A percentile compares a stretch with the other conserved stretches of the same genome.
phyloP scores from a whole-genome alignment of 1,140 invertebrate genomes.

The Hermetia illucens region DNA sequence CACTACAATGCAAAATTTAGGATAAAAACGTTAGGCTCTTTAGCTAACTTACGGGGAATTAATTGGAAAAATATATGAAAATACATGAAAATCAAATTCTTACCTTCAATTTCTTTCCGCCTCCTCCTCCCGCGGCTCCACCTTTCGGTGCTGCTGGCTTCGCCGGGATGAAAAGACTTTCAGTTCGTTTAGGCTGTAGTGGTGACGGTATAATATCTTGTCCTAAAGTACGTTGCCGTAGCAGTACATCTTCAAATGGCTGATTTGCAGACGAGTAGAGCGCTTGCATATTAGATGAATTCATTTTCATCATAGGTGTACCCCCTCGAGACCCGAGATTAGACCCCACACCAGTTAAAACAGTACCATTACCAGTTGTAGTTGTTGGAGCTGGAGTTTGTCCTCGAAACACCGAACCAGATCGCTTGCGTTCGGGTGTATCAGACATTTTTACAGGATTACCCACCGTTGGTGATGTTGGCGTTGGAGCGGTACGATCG shows the following conservation, averaged over 20 bases:
- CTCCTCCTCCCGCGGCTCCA: conserved; percentile 29
- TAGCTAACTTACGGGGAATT: no score
- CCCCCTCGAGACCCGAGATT: conserved; percentile 33
- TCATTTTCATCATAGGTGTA: conserved; percentile 30
- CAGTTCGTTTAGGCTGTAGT: conserved; percentile 74
- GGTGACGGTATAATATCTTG: conserved; percentile 77
- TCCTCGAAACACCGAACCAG: conserved; percentile 36
- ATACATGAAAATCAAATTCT: no score
- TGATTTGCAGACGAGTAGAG: conserved; percentile 19
- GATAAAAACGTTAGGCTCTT: no score
- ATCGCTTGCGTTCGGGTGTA: conserved; percentile 36
- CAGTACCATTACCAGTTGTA: conserved; percentile 34
- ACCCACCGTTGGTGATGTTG: conserved; percentile 23
- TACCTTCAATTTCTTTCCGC: conserved; percentile 31
- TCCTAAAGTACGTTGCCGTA: conserved; percentile 62
- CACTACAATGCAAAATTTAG: no score
- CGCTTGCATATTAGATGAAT: conserved; percentile 9
- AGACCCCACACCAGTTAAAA: conserved; percentile 33
- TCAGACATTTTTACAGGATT: conserved; percentile 30
- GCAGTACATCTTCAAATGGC: conserved; percentile 64
- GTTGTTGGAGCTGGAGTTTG: conserved; percentile 33
- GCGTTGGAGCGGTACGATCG: conserved; percentile 37
- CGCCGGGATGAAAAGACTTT: conserved; percentile 58
- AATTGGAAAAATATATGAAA: no score
- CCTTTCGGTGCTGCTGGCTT: conserved; percentile 34